Evolutionary conservation across 2,888 invertebrate species (phyloP).

Genomic region (Campoletis raptor): DNA sequence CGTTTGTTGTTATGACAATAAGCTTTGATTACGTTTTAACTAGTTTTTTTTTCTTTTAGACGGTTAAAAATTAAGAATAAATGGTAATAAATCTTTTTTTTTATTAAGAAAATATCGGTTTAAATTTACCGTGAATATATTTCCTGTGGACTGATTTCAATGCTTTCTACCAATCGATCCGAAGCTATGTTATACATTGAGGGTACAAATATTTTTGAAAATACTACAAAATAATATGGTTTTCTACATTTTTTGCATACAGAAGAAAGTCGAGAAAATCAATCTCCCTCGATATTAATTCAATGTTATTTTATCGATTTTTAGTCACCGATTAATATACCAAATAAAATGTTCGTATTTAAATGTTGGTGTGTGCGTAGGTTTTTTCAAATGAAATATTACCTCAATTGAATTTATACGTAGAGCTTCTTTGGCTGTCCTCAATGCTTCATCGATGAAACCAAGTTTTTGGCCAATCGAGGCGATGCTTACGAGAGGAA

Average conservation of each 20-base stretch:
- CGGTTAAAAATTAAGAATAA: no score
- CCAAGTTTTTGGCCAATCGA: slow-evolving; percentile 89
- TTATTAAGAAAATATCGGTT: no score
- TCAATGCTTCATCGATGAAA: slow-evolving; percentile 88
- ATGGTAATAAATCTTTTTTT: no score
- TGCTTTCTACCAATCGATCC: no score
- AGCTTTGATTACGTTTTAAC: neutral
- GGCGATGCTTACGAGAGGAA: slow-evolving; percentile 89
- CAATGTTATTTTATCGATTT: neutral
- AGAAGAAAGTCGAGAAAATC: no score
- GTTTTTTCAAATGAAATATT: slow-evolving; percentile 14
- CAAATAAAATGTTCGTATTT: neutral
- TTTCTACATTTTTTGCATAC: no score
- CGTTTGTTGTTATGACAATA: neutral
- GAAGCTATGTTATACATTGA: no score
- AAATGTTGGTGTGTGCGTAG: neutral
- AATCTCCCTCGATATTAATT: no score
- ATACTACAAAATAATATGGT: no score
- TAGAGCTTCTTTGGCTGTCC: slow-evolving; percentile 88
- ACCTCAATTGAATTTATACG: slow-evolving; percentile 88
- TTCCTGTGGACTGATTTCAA: no score
- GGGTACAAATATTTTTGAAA: no score
- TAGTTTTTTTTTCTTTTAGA: neutral
- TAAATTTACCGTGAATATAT: no score
- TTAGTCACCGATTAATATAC: neutral